Evolutionary conservation across 35 echinoderm and acorn worm species (phyloP).

Genomic region (Amphiura filiformis): DNA sequence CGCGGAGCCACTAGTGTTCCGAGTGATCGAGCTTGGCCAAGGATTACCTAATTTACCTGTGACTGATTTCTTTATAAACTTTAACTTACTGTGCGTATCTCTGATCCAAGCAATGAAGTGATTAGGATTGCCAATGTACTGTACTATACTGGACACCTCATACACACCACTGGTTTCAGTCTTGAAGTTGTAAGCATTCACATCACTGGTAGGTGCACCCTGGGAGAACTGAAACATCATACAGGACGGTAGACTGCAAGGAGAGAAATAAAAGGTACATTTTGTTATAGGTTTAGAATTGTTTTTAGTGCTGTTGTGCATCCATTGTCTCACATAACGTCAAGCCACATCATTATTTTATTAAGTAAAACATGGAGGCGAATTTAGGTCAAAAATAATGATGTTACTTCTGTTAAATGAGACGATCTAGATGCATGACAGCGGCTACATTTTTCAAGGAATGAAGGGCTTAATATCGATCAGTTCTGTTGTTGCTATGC

Average conservation of each 20-base stretch:
- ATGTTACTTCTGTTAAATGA: too few species aligned
- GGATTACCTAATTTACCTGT: too few species aligned
- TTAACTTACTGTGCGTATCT: conserved; percentile 68
- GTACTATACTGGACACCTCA: conserved; percentile 54
- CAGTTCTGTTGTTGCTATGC: too few species aligned
- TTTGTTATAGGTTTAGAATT: neutral
- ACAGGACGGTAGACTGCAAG: conserved; percentile 67
- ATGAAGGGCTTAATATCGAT: too few species aligned
- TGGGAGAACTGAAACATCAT: conserved; percentile 73
- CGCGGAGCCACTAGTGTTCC: too few species aligned
- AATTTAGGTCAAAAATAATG: too few species aligned
- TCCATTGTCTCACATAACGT: neutral
- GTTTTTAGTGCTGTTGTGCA: neutral
- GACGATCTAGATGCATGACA: too few species aligned
- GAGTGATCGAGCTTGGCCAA: too few species aligned
- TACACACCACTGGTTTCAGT: conserved; percentile 39
- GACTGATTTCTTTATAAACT: too few species aligned
- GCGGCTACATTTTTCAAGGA: too few species aligned
- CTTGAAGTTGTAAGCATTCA: conserved; percentile 27
- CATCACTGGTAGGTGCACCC: conserved; percentile 39
- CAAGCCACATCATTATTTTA: too few species aligned
- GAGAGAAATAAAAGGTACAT: conserved; percentile 26
- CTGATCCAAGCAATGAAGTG: conserved; percentile 83
- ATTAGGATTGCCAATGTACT: conserved; percentile 70
- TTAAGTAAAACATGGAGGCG: too few species aligned